Conservation (phyloP, 2,888 invertebrate genomes). For the Lasioglossum calceatum region DNA sequence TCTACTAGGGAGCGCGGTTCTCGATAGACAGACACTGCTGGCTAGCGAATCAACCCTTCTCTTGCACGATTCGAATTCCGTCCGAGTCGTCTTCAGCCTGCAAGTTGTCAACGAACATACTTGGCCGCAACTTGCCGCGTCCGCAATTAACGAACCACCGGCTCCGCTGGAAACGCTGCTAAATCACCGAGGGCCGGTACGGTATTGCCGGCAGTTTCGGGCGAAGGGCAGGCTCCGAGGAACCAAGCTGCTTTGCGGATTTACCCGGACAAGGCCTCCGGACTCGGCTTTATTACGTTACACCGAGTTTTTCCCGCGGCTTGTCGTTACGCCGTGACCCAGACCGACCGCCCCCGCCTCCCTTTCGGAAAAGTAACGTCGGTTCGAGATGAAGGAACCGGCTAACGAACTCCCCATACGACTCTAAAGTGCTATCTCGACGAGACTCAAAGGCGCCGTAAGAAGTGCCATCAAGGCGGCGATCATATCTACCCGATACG, state of each 20-base stretch:
- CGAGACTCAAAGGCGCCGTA: constrained; percentile 64
- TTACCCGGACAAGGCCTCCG: constrained; percentile 74
- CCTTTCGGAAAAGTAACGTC: constrained; percentile 43
- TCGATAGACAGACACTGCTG: background rate
- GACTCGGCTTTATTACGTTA: constrained; percentile 80
- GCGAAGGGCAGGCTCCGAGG: constrained; percentile 65
- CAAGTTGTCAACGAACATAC: background rate
- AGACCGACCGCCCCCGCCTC: background rate
- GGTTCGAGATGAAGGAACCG: constrained; percentile 32
- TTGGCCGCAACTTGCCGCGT: constrained; percentile 71
- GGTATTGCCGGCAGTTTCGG: constrained; percentile 47
- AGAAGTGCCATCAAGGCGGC: constrained; percentile 65
- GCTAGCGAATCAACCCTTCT: background rate
- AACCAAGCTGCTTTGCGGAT: constrained; percentile 66
- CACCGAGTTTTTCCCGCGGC: constrained; percentile 76
- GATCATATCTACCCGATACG: constrained; percentile 62
- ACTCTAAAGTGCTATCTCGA: constrained; percentile 64
- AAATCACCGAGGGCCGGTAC: constrained; percentile 70
- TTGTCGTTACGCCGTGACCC: constrained; percentile 62
- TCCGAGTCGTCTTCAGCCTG: background rate
- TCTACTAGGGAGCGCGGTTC: background rate
- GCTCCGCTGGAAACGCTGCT: constrained; percentile 44
- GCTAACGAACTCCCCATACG: constrained; percentile 70
- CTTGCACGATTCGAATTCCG: background rate
- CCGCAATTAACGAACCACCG: constrained; percentile 79